These are phyloP conservation scores for Octonoba sinensis DNA, from an alignment of 2,888 invertebrate genomes.

Conservation along the genomic window DNA sequence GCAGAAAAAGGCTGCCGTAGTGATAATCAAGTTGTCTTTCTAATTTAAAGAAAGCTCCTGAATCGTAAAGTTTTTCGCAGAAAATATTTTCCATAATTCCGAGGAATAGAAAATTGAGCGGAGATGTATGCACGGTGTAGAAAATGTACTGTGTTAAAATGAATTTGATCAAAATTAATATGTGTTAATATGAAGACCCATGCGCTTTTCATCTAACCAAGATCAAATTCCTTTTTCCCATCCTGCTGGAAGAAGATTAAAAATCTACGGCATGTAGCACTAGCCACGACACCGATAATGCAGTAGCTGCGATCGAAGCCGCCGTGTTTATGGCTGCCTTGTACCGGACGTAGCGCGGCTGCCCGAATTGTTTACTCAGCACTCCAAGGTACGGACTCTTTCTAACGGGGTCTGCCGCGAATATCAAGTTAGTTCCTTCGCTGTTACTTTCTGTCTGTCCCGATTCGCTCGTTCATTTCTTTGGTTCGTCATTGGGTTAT, in stretches of 20 bases:
- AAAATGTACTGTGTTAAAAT: too few relatives aligned
- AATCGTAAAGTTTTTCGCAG: too few relatives aligned
- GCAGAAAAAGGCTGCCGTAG: too few relatives aligned
- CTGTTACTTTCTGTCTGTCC: background rate
- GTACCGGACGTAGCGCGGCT: conserved; percentile 59
- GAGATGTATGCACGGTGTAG: too few relatives aligned
- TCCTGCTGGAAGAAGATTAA: conserved; percentile 34
- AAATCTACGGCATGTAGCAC: conserved; percentile 29
- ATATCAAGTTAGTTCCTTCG: conserved; percentile 59
- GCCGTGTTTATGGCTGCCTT: conserved; percentile 48
- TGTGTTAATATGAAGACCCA: too few relatives aligned
- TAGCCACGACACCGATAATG: conserved; percentile 11
- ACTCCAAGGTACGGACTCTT: conserved; percentile 56
- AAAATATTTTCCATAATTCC: too few relatives aligned
- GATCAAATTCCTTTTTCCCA: conserved; percentile 9
- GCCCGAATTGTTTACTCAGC: conserved; percentile 58
- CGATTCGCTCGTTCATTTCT: background rate
- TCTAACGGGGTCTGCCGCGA: conserved; percentile 41
- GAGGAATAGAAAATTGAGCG: too few relatives aligned
- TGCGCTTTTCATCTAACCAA: background rate
- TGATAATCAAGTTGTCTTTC: too few relatives aligned
- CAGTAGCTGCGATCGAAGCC: conserved; percentile 26
- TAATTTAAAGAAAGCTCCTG: too few relatives aligned
- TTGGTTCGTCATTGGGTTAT: background rate
- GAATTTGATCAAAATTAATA: too few relatives aligned